Evolutionary conservation across 53 echinoderm and acorn worm species (phyloP).

Genomic region (Luidia sarsii): DNA sequence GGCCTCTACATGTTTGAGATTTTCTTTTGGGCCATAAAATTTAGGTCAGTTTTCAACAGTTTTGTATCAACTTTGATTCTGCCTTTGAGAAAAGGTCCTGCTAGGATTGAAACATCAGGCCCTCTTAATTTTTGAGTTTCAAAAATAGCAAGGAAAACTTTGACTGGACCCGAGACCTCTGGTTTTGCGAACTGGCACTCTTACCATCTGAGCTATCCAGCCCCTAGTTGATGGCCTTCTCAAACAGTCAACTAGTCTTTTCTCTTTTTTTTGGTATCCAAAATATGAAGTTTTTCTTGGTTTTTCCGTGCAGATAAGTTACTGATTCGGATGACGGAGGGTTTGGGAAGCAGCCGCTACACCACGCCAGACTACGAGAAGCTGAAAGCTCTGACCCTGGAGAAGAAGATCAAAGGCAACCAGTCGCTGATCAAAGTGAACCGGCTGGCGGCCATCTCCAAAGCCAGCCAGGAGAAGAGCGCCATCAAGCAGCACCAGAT

Average conservation of each 20-base stretch:
- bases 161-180: too few species aligned
- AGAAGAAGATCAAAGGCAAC: constrained; percentile 86
- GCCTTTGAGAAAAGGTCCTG: too few species aligned
- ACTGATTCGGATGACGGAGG: constrained; percentile 84
- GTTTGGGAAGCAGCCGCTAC: constrained; percentile 84
- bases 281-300: background rate
- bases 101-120: too few species aligned
- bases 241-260: background rate
- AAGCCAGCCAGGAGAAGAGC: constrained; percentile 75
- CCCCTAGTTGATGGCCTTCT: background rate
- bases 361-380: constrained; percentile 80
- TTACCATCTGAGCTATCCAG: background rate
- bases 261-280: background rate
- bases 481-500: constrained; percentile 83
- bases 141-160: too few species aligned
- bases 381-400: constrained; percentile 70
- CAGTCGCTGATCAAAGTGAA: constrained; percentile 73
- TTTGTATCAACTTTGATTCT: background rate
- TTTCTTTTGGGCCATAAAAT: background rate
- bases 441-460: constrained; percentile 66
- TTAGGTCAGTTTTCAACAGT: background rate
- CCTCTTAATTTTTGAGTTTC: too few species aligned
- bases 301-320: constrained; percentile 71
- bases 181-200: background rate
- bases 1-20: background rate